Percentiles rank a stretch among this genome's conserved stretches.
Evolutionary conservation across 2,888 invertebrate genomes (phyloP).

Genomic region (Crossocerus cetratus): DNA sequence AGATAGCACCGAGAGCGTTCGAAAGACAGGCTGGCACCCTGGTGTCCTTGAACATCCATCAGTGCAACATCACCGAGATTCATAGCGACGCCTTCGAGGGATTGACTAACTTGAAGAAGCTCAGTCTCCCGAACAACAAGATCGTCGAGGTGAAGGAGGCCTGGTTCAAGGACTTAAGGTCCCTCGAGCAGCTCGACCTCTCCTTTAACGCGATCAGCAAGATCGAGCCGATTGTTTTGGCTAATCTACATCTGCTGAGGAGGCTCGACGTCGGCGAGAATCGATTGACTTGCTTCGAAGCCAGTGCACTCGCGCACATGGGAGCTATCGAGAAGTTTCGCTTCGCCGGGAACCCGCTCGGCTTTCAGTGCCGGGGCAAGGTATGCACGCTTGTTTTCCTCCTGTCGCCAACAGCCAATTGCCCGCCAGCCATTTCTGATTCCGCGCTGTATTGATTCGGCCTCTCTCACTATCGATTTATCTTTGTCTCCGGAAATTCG

Average conservation of each 20-base stretch:
- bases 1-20: slow-evolving; percentile 56
- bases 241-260: slow-evolving; percentile 52
- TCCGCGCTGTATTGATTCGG: no score
- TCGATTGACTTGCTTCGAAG: slow-evolving; percentile 59
- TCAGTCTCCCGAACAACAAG: slow-evolving; percentile 64
- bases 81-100: slow-evolving; percentile 55
- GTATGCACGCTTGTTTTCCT: slow-evolving; percentile 45
- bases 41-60: slow-evolving; percentile 58
- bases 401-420: background rate
- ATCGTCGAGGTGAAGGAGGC: slow-evolving; percentile 47
- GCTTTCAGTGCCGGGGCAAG: slow-evolving; percentile 63
- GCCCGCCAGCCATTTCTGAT: no score
- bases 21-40: slow-evolving; percentile 45
- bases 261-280: slow-evolving; percentile 65
- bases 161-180: slow-evolving; percentile 60
- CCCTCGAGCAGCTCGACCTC: slow-evolving; percentile 66
- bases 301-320: slow-evolving; percentile 52
- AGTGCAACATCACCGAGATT: slow-evolving; percentile 59
- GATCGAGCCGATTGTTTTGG: slow-evolving; percentile 55
- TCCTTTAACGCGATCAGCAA: slow-evolving; percentile 63
- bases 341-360: slow-evolving; percentile 64
- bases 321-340: slow-evolving; percentile 64
- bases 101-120: slow-evolving; percentile 55
- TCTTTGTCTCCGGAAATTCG: no score
- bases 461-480: no score